These are phyloP conservation scores for Pseudococcus jackbeardsleyi DNA, from an alignment of 2,888 invertebrate genomes.

Conservation along the genomic window DNA sequence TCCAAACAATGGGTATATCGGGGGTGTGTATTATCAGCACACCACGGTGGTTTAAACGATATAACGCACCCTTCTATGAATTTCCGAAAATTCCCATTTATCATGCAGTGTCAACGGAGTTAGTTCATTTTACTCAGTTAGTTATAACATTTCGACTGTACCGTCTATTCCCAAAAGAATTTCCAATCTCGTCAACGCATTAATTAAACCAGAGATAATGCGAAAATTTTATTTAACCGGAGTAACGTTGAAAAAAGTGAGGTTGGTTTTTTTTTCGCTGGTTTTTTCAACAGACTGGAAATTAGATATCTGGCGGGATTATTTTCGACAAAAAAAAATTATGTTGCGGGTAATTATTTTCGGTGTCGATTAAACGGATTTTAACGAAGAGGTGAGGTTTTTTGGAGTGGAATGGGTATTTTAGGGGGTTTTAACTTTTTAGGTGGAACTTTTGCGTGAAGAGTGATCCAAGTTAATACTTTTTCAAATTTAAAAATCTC, in stretches of 20 bases:
- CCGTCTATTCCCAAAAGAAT: conserved; percentile 59
- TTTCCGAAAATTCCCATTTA: conserved; percentile 63
- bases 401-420: neutral
- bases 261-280: neutral
- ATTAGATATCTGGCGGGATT: conserved; percentile 17
- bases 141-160: conserved; percentile 50
- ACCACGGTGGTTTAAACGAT: conserved; percentile 57
- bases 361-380: neutral
- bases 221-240: conserved; percentile 60
- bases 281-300: neutral
- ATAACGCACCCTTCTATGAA: conserved; percentile 51
- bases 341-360: neutral
- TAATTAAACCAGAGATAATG: conserved; percentile 63
- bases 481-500: no score
- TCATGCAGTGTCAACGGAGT: conserved; percentile 64
- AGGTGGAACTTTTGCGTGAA: no score
- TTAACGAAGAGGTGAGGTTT: neutral
- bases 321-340: neutral
- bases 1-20: conserved; percentile 59
- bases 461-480: no score
- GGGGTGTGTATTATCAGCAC: conserved; percentile 58
- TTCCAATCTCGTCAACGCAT: conserved; percentile 61
- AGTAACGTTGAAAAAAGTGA: neutral
- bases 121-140: conserved; percentile 55
- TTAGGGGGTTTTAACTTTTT: no score